Evolutionary conservation across 2,113 vertebrate genomes (phyloP).

Genomic region (Oreochromis niloticus): DNA sequence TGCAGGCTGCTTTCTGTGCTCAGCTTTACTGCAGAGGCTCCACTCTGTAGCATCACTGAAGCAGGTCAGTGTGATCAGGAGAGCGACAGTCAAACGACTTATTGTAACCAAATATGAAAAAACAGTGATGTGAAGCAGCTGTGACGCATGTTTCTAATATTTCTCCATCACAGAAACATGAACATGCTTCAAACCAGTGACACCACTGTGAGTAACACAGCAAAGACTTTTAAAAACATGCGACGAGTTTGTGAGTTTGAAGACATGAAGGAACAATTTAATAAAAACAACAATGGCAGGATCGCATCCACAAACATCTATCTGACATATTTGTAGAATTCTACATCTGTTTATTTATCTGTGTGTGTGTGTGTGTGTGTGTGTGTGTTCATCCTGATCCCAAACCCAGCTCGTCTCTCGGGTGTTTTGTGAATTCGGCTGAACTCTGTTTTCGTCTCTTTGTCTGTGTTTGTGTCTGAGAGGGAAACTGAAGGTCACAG

Average conservation of each 20-base stretch:
- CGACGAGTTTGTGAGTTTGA: neutral
- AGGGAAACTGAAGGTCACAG: neutral
- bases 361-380: neutral
- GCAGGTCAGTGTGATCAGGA: neutral
- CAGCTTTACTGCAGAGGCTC: neutral
- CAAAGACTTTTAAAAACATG: neutral
- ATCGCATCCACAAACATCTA: neutral
- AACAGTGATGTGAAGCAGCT: neutral
- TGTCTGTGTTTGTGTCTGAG: neutral
- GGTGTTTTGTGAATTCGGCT: neutral
- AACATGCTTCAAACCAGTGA: neutral
- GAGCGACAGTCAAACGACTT: neutral
- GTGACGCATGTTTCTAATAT: neutral
- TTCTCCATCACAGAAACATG: neutral
- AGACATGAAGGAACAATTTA: neutral
- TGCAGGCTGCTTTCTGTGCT: neutral
- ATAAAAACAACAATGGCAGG: neutral
- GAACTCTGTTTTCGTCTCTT: neutral
- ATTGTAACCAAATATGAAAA: rapidly evolving
- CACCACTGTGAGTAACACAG: neutral
- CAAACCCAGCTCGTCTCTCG: neutral
- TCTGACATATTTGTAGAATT: rapidly evolving
- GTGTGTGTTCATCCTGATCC: neutral
- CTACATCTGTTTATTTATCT: neutral
- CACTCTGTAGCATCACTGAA: rapidly evolving